Conservation (phyloP, 1,140 invertebrate genomes). For the Mactra quadrangularis region DNA sequence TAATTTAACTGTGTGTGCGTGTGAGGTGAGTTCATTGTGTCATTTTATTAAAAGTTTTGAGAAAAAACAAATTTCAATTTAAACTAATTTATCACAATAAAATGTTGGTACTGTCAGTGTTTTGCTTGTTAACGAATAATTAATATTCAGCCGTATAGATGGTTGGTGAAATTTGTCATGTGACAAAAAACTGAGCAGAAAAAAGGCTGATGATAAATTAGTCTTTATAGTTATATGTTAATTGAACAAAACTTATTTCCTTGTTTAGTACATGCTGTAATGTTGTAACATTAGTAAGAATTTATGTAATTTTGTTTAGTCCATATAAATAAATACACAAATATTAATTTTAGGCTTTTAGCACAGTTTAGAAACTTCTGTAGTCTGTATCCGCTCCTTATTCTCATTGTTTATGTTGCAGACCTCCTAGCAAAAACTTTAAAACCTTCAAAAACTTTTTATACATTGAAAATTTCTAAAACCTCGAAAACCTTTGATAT, state of each 20-base stretch:
- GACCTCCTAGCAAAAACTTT: no score
- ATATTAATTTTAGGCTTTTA: no score
- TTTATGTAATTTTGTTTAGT: no score
- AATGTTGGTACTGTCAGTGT: not conserved
- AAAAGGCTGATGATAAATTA: constrained; percentile 1
- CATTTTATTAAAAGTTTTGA: not conserved
- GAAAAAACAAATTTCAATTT: not conserved
- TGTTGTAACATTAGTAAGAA: no score
- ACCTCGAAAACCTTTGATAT: no score
- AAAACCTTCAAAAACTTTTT: no score
- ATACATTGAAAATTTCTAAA: no score
- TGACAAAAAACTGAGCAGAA: constrained; percentile 5
- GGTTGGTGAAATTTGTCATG: constrained; percentile 33
- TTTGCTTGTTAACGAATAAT: constrained; percentile 24
- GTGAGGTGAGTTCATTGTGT: not conserved
- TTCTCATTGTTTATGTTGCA: no score
- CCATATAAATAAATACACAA: no score
- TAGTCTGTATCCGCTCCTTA: no score
- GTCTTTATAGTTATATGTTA: not conserved
- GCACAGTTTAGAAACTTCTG: no score
- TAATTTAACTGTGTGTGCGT: no score
- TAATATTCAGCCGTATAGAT: constrained; percentile 20
- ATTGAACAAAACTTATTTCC: constrained; percentile 27
- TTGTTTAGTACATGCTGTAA: constrained; percentile 1
- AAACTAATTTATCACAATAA: constrained; percentile 30